Base-by-base conservation (phyloP, 64 coral and sea anemone species). In the Stichodactyla helianthus region DNA sequence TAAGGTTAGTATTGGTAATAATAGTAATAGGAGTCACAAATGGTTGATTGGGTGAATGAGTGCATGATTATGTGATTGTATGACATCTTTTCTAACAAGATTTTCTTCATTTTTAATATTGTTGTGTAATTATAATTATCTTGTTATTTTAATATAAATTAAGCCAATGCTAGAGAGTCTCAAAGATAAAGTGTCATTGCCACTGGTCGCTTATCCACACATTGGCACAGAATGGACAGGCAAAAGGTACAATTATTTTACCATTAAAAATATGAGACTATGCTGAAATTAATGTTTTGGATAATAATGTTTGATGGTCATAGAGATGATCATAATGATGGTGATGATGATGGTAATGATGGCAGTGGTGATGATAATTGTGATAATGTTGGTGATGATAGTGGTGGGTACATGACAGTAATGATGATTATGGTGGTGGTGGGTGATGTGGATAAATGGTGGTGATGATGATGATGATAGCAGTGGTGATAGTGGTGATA, bases 181-280 rank as follows among this genome's bases (percentile, higher is more conserved):
- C 77, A 76, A 93, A 51, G 85, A 87, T 19, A 90, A 71, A 82
- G 86, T 93, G 22, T 20, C 86, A 31, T 57, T 93, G 8, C 94
- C 94, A 2, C 76, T 97, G 35, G 88, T 97, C 11, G 88, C 91
- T 53, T 97, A 93, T 77, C 94, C 94, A 7, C 87, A 97, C 59
- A 85, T 67, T 62, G 84, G 88, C 19, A 80, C 79, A 19, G 88
- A 88, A 50, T 97, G 88, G 91, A 90, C 78, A 58, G 85, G 76
- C 11, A 78, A 82, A 78, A 81, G 62, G 92, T 93, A 26, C 31
- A 17, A 28, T 44, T 44, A 44, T 81, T 52, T 15, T 17, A 81
- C 50, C 50, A 51, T 17, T 20, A 2, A 52, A 6, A 2, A 10
- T 4, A 81, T 53, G 23, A 17, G 6, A 51, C 51, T 44, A 51